Evolutionary conservation across 2,797 vertebrate species (phyloP).

Genomic region (Numenius phaeopus): DNA sequence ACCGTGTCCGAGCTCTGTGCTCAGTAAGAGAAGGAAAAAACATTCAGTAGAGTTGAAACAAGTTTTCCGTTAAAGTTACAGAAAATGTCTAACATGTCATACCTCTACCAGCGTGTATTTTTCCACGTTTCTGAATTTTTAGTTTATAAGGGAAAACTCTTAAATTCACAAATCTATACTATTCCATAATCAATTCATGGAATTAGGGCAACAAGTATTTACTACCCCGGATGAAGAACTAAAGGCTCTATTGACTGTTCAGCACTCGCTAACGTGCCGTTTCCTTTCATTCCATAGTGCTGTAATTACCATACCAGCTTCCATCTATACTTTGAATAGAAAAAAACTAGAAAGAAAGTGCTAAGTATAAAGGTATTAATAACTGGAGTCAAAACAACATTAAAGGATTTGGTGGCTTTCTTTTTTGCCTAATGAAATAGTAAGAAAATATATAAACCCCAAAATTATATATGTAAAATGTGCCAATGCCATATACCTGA

Average conservation of each 20-base stretch:
- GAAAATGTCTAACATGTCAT: rapidly evolving
- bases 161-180: not conserved
- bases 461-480: not conserved
- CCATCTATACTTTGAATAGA: not conserved
- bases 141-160: not conserved
- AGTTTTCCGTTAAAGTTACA: not conserved
- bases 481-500: not conserved
- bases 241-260: not conserved
- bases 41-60: not conserved
- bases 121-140: not conserved
- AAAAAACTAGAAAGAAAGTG: not conserved
- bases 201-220: constrained; percentile 15
- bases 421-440: not conserved
- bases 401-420: not conserved
- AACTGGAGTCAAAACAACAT: not conserved
- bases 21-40: not conserved
- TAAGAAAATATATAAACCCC: not conserved
- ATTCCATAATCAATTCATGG: not conserved
- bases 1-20: rapidly evolving
- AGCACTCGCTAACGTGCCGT: not conserved
- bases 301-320: not conserved
- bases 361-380: not conserved
- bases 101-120: not conserved
- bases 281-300: not conserved
- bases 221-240: not conserved